Conservation (phyloP, 2,888 invertebrate genomes). For the Acronicta psi region DNA sequence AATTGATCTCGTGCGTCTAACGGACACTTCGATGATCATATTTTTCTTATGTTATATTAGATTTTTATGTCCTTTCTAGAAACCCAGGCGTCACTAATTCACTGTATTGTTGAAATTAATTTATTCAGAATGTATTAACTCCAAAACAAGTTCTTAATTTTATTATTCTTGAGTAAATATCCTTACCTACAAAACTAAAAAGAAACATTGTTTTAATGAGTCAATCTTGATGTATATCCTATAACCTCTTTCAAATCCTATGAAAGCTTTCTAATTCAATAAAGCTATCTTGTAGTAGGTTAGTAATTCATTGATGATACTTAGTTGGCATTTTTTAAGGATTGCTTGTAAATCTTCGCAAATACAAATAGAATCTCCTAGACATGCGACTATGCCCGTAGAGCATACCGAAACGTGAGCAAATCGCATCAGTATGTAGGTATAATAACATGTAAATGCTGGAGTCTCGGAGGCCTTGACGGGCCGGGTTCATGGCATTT, state of each 20-base stretch:
- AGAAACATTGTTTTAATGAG: no score
- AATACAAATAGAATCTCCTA: slow-evolving; percentile 50
- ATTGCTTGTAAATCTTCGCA: slow-evolving; percentile 25
- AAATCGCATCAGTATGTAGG: slow-evolving; percentile 67
- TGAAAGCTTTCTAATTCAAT: no score
- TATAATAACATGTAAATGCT: slow-evolving; percentile 75
- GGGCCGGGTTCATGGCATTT: slow-evolving; percentile 83
- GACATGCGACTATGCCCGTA: slow-evolving; percentile 52
- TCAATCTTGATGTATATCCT: no score
- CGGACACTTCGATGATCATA: slow-evolving; percentile 41
- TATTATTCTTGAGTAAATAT: no score
- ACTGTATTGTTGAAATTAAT: neutral
- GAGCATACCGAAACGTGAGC: slow-evolving; percentile 62
- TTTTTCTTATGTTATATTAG: slow-evolving; percentile 28
- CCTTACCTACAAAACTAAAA: no score
- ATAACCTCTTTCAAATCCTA: no score
- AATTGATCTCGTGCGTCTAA: slow-evolving; percentile 56
- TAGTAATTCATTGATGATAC: no score
- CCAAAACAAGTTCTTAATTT: no score
- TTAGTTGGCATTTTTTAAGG: slow-evolving; percentile 7
- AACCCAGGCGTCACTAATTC: neutral
- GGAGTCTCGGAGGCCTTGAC: slow-evolving; percentile 81
- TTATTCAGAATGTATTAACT: neutral
- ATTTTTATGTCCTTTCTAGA: slow-evolving; percentile 18
- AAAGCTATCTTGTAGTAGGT: no score